phyloP scores from a whole-genome alignment of 2,888 invertebrate genomes.

The Taenaris catops region DNA sequence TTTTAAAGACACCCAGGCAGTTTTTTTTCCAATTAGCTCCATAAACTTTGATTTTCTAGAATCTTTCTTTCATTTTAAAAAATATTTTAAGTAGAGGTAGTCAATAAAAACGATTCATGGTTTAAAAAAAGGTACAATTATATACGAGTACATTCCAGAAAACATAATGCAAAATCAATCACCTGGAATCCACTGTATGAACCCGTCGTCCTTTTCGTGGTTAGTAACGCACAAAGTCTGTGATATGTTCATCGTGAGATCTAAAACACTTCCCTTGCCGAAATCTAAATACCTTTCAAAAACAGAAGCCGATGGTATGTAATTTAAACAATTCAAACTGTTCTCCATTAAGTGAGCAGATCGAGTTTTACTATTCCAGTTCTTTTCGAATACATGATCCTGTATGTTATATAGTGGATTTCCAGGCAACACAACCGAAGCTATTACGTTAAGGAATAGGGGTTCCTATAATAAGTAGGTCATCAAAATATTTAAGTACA shows the following conservation, averaged over 20 bases:
- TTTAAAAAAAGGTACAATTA: no score
- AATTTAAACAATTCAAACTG: slow-evolving; percentile 49
- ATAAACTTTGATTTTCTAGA: no score
- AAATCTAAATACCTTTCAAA: slow-evolving; percentile 64
- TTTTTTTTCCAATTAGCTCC: no score
- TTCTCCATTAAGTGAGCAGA: slow-evolving; percentile 64
- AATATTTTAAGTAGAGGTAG: no score
- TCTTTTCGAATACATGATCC: slow-evolving; percentile 52
- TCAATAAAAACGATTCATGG: no score
- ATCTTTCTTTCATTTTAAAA: no score
- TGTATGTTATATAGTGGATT: slow-evolving; percentile 45
- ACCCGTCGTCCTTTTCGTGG: slow-evolving; percentile 57
- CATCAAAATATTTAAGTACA: no score
- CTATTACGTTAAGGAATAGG: slow-evolving; percentile 50
- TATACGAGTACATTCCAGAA: no score
- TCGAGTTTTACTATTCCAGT: slow-evolving; percentile 45
- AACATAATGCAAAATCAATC: not conserved
- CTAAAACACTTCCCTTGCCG: slow-evolving; percentile 50
- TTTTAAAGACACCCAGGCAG: no score
- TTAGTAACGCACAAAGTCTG: slow-evolving; percentile 67
- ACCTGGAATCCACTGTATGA: slow-evolving; percentile 69
- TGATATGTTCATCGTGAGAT: slow-evolving; percentile 60
- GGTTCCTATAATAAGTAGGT: slow-evolving; percentile 43
- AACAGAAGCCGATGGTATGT: slow-evolving; percentile 61
- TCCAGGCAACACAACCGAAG: slow-evolving; percentile 49